These are phyloP conservation scores for Nanger granti DNA, from an alignment of 2,113 vertebrate species.

Conservation along the genomic window DNA sequence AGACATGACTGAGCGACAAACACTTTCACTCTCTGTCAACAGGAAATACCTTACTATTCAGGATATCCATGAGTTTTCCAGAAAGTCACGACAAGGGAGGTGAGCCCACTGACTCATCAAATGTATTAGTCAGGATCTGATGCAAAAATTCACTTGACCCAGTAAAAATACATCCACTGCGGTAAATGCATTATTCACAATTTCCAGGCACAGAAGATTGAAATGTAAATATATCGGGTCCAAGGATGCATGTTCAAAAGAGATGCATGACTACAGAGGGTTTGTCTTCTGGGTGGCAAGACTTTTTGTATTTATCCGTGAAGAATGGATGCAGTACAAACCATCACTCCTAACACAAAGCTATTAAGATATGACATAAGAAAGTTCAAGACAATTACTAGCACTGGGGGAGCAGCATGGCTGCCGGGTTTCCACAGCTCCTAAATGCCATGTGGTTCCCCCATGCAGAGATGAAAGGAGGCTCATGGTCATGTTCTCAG, in stretches of 20 bases:
- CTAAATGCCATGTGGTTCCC: background rate
- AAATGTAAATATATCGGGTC: background rate
- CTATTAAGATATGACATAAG: conserved; percentile 6
- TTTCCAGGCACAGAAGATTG: background rate
- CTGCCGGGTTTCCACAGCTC: conserved; percentile 11
- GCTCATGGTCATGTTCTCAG: conserved; percentile 35
- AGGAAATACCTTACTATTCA: background rate
- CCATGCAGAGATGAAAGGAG: conserved; percentile 51
- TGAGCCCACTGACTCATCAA: background rate
- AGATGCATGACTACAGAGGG: background rate
- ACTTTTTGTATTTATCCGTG: conserved; percentile 14
- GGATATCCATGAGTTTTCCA: background rate
- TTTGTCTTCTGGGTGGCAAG: conserved; percentile 5
- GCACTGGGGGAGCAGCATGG: background rate
- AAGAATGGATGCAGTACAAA: background rate
- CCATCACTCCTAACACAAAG: conserved; percentile 16
- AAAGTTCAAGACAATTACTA: conserved; percentile 39
- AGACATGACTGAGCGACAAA: background rate
- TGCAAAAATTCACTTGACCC: background rate
- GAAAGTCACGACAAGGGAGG: background rate
- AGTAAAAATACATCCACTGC: background rate
- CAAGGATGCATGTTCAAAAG: background rate
- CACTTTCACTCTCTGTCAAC: background rate
- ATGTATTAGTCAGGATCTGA: background rate
- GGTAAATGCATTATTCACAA: background rate